phyloP scores from a whole-genome alignment of 2,797 vertebrate genomes.

The Arnoldichthys spilopterus region DNA sequence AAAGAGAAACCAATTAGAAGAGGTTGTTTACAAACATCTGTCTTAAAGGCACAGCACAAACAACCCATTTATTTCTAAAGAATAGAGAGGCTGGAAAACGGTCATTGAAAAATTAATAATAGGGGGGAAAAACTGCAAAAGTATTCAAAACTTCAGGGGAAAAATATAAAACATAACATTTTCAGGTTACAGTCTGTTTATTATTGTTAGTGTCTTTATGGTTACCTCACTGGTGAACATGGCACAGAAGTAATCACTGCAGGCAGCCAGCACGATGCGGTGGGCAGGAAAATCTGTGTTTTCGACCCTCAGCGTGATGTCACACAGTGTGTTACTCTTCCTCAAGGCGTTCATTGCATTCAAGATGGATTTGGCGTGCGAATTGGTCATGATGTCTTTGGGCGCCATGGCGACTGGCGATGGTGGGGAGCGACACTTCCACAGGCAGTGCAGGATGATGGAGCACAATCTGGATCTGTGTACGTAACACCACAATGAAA shows the following conservation, averaged over 20 bases:
- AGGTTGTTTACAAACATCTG: too few relatives aligned
- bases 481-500: background rate
- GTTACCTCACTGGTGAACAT: slow-evolving; percentile 99
- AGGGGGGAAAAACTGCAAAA: too few relatives aligned
- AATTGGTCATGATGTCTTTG: slow-evolving; percentile 99
- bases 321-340: slow-evolving; percentile 96
- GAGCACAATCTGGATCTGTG: slow-evolving; percentile 4
- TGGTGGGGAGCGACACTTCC: slow-evolving; percentile 50
- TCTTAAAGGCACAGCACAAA: too few relatives aligned
- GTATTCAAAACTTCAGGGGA: too few relatives aligned
- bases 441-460: slow-evolving; percentile 56
- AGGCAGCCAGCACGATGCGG: slow-evolving; percentile 95
- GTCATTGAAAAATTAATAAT: too few relatives aligned
- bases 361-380: slow-evolving; percentile 97
- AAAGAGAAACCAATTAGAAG: too few relatives aligned
- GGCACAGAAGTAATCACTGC: slow-evolving; percentile 98
- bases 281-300: slow-evolving; percentile 95
- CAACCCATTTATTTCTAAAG: too few relatives aligned
- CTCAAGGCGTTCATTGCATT: slow-evolving; percentile 97
- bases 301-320: slow-evolving; percentile 95
- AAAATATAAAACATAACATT: too few relatives aligned
- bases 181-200: too few relatives aligned
- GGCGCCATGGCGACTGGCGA: slow-evolving; percentile 86
- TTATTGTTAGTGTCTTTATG: too few relatives aligned
- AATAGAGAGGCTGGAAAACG: too few relatives aligned